These are phyloP conservation scores for Plagiodera versicolora DNA, from an alignment of 2,888 invertebrate genomes.

Conservation along the genomic window DNA sequence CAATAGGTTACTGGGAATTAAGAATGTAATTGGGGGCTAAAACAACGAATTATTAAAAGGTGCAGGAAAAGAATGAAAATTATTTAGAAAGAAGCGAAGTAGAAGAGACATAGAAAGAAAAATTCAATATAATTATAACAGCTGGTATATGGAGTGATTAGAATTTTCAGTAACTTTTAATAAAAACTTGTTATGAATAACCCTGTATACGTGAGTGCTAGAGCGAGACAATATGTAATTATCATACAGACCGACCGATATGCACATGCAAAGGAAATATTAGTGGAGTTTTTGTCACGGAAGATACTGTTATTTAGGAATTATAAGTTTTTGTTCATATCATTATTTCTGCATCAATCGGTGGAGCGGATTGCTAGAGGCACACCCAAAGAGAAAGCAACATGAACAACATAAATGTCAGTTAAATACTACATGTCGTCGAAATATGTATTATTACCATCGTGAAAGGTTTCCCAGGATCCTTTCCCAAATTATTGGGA, in stretches of 20 bases:
- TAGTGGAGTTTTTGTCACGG: slow-evolving; percentile 45
- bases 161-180: too few relatives aligned
- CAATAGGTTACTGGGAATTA: too few relatives aligned
- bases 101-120: too few relatives aligned
- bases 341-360: slow-evolving; percentile 8
- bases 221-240: slow-evolving; percentile 47
- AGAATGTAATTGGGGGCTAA: too few relatives aligned
- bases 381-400: neutral
- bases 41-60: too few relatives aligned
- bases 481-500: neutral
- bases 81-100: too few relatives aligned
- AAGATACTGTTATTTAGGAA: slow-evolving; percentile 24
- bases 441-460: neutral
- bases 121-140: too few relatives aligned
- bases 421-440: neutral
- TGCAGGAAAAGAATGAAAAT: too few relatives aligned
- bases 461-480: neutral
- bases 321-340: slow-evolving; percentile 5
- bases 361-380: neutral
- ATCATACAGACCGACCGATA: slow-evolving; percentile 38
- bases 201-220: slow-evolving; percentile 47
- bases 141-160: too few relatives aligned
- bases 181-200: too few relatives aligned
- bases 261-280: slow-evolving; percentile 48
- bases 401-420: neutral